These are phyloP conservation scores for Drosophila mayaguana DNA, from an alignment of 2,888 invertebrate species.

Conservation along the genomic window DNA sequence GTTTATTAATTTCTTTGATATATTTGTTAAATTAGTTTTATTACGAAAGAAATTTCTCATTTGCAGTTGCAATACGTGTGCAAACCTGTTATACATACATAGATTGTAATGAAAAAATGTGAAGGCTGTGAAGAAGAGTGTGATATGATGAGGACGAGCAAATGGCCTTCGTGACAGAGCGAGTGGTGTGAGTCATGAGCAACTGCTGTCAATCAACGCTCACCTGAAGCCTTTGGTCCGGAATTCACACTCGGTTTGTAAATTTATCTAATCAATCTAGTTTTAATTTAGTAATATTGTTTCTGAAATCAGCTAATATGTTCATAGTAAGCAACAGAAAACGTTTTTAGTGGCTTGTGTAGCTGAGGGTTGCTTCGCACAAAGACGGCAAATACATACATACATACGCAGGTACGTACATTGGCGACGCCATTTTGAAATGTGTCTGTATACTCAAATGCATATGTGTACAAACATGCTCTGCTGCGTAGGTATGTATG, in stretches of 20 bases:
- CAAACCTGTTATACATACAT: slow-evolving; percentile 66
- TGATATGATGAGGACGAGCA: slow-evolving; percentile 60
- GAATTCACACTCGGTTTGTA: slow-evolving; percentile 80
- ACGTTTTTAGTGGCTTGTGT: slow-evolving; percentile 5
- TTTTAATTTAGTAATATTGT: slow-evolving; percentile 26
- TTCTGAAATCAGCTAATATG: slow-evolving; percentile 28
- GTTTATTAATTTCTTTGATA: slow-evolving; percentile 43
- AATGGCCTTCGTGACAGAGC: slow-evolving; percentile 67
- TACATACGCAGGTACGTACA: slow-evolving; percentile 27
- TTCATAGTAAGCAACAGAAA: slow-evolving; percentile 20
- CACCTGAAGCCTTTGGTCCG: slow-evolving; percentile 66
- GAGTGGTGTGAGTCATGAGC: slow-evolving; percentile 66
- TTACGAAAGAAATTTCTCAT: slow-evolving; percentile 85
- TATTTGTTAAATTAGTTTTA: slow-evolving; percentile 79
- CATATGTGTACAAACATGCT: background rate
- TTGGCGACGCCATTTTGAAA: slow-evolving; percentile 58
- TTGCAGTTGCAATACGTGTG: slow-evolving; percentile 83
- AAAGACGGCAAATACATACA: slow-evolving; percentile 34
- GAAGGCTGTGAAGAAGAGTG: slow-evolving; percentile 74
- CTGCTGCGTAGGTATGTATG: slow-evolving; percentile 10
- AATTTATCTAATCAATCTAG: slow-evolving; percentile 57
- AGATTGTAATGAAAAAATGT: slow-evolving; percentile 74
- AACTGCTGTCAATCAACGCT: slow-evolving; percentile 58
- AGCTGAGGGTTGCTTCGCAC: slow-evolving; percentile 14
- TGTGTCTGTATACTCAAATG: slow-evolving; percentile 26